Evolutionary conservation across 1,140 invertebrate species (phyloP), one percentile per base, ranked within the genome.

Genomic region (Panulirus ornatus): DNA sequence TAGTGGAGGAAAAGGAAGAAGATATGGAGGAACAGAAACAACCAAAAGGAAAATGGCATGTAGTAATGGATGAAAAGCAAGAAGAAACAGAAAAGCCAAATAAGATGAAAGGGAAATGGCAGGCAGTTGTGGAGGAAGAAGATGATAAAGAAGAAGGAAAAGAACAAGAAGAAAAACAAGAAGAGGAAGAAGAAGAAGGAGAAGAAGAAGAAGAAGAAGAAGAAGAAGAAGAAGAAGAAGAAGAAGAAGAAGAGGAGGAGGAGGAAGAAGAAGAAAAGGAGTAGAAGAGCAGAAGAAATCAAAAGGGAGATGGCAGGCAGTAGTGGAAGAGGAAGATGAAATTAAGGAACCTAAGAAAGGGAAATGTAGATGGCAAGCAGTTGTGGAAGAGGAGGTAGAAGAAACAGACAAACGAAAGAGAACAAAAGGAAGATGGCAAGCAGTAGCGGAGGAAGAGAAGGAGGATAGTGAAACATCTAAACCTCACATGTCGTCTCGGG

Each of bases 191-290:
- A 51, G 42, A 40, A 42, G 51, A 51, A n/a, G 27, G 76, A 2
- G 51, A 42, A 79, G 47, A 42, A 42, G 47, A 44, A 14, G 75
- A 19, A 30, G 76, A n/a, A 5, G 76, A 9, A 47, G 27, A 40
- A 14, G 75, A 78, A 30, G 19, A 40, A 9, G 75, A 78, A 14
- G 40, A 78, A 47, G 42, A n/a, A 11, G 42, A 51, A 51, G 36
- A 79, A 44, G 27, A 40, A 78, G 75, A 40, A 40, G 58, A 30
- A 66, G 27, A 66, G 3, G 58, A 30, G 30, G 71, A 86, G 47
- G 44, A 30, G 40, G 84, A 86, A 30, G 84, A 86, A 27, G 71
- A 54, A 36, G 71, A 76, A 38, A n/a, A 54, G 22, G 84, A n/a
- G n/a, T n/a, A n/a, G n/a, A 86, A 9, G 71, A 86, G 70, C n/a